Percentiles rank a stretch among this genome's conserved stretches.
phyloP scores from a whole-genome alignment of 2,888 invertebrate species.

The Hermaeophaga mercurialis region DNA sequence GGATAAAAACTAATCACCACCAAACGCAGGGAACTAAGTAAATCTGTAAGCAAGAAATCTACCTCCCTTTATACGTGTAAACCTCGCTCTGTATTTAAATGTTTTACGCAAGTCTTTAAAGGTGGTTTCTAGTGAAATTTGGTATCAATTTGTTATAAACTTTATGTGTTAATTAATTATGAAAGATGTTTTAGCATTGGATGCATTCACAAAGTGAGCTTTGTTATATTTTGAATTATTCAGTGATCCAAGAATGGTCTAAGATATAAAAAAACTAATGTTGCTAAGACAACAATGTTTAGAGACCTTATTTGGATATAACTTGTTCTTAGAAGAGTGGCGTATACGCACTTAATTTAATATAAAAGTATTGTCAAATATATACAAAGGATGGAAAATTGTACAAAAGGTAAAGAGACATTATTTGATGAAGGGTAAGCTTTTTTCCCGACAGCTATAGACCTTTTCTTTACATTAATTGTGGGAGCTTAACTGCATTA shows the following conservation, averaged over 20 bases:
- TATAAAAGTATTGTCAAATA: neutral
- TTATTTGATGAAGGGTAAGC: constrained; percentile 3
- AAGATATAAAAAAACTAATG: neutral
- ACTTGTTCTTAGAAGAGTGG: neutral
- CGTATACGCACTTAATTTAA: neutral
- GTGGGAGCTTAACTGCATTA: constrained; percentile 25
- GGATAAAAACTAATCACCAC: too few relatives aligned
- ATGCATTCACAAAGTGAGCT: neutral
- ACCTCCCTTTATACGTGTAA: too few relatives aligned
- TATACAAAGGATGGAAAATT: constrained; percentile 1
- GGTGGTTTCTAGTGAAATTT: neutral
- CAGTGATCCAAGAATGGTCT: neutral
- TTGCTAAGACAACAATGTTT: neutral
- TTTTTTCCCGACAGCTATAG: constrained; percentile 22
- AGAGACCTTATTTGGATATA: neutral
- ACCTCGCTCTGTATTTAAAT: too few relatives aligned
- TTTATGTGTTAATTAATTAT: neutral
- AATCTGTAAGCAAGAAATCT: too few relatives aligned
- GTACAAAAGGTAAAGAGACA: neutral
- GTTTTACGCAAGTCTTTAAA: neutral
- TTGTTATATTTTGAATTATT: neutral
- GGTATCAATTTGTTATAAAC: neutral
- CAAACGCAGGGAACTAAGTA: too few relatives aligned
- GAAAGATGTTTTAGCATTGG: neutral
- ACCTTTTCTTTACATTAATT: constrained; percentile 16